These are phyloP conservation scores for Adelphocoris suturalis DNA, from an alignment of 2,888 invertebrate genomes.

Conservation along the genomic window DNA sequence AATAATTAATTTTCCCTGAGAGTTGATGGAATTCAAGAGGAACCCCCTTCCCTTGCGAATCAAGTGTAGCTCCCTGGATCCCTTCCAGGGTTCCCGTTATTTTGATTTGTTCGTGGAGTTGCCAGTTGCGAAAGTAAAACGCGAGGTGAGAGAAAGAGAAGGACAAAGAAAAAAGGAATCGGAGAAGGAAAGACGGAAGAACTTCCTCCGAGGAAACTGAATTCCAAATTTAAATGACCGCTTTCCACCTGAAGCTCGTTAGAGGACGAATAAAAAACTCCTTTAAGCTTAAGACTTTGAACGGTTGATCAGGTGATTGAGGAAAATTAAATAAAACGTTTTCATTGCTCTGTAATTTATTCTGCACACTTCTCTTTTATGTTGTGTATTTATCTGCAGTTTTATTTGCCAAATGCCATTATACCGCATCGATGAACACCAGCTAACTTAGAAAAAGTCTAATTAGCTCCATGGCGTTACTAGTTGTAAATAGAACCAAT, in stretches of 20 bases:
- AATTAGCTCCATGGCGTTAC: too few relatives aligned
- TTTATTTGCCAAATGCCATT: neutral
- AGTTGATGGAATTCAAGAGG: conserved; percentile 52
- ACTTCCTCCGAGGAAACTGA: conserved; percentile 1
- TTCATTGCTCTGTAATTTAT: conserved; percentile 8
- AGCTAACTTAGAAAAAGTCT: too few relatives aligned
- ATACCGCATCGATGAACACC: too few relatives aligned
- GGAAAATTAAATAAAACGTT: conserved; percentile 9
- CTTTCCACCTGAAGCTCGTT: conserved; percentile 34
- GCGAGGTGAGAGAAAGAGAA: neutral
- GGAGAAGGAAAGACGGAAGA: neutral
- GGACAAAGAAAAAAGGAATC: neutral
- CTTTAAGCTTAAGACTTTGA: neutral
- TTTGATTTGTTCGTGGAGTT: conserved; percentile 38
- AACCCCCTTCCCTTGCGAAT: neutral
- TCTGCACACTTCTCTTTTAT: neutral
- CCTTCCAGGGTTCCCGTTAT: neutral
- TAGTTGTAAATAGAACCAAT: too few relatives aligned
- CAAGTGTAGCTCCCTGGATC: neutral
- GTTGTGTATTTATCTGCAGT: neutral
- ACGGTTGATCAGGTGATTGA: conserved; percentile 37
- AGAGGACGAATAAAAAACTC: neutral
- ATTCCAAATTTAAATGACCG: conserved; percentile 50
- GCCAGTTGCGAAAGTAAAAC: neutral
- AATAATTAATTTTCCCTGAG: conserved; percentile 47